Evolutionary conservation across 2,113 vertebrate genomes (phyloP), one percentile per base, ranked within the genome.

Genomic region (Syrrhaptes paradoxus): DNA sequence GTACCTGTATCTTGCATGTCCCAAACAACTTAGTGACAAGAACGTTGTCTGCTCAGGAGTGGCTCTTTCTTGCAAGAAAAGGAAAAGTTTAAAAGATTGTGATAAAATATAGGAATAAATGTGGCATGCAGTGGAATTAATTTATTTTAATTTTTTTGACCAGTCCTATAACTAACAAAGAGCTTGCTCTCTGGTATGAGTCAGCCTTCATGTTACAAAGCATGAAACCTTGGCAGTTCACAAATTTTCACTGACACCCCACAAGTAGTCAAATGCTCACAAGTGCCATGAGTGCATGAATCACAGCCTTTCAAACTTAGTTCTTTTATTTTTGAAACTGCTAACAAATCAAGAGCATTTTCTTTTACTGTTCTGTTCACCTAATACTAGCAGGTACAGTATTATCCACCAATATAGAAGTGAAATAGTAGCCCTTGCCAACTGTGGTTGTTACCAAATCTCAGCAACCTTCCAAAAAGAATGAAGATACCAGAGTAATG

Each of bases 121-220:
- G 80, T 88, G 90, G 55, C 55, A 62, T 2, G 3, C 43, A 67
- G 17, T 55, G 26, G 38, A 63, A 92, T 93, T 68, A 73, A 85
- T 86, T 79, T 86, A 34, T 90, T 96, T 87, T 79, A 65, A 65
- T 68, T 91, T 55, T 79, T 87, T 94, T 92, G 83, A 41, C 83
- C 72, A 59, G 68, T 86, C 17, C 65, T 81, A 8, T 74, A 86
- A 88, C 80, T 94, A 91, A 80, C 48, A 95, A 94, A 58, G 83
- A 80, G 32, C 18, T 86, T 80, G 24, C 62, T 93, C 59, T 80
- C 85, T 93, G 19, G 41, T 86, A 67, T 74, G 67, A 78, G 72
- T 59, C 83, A 90, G 57, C 67, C 43, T 75, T 59, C 17, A 0
- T 61, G 66, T 79, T 79, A 66, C 41, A 65, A 75, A 83, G 85